Evolutionary conservation across 2,888 invertebrate species (phyloP), one percentile per base, ranked within the genome.

Genomic region (Spodoptera exigua): DNA sequence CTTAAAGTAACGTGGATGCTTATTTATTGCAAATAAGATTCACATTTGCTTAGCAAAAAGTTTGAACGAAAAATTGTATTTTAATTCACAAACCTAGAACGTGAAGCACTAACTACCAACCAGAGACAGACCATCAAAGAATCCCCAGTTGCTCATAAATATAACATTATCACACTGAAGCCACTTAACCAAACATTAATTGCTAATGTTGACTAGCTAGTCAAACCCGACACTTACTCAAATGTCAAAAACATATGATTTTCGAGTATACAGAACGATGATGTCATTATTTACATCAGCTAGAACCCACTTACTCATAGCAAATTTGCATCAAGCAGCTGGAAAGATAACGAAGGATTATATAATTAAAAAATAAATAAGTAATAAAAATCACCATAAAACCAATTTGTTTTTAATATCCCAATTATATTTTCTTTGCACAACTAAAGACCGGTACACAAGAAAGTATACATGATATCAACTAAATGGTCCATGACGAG

Each of bases 401-500:
- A 18, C 10, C 14, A 44, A 44, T 44, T 27, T 27, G 12, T 14
- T 10, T 11, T 21, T 2, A 3, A 35, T 34, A 17, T 41, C 17
- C 34, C 21, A 18, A 49, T 51, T 54, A 54, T 55, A 68, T 58
- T 57, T 45, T 55, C 41, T 63, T 47, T 39, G 41, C 37, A 59
- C 54, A 61, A 61, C 61, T 61, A 66, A 59, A 66, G 58, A 61
- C 66, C 61, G 70, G 70, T 75, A 76, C 48, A 48, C 61, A 54
- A 54, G 41, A 60, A 69, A 51, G 49, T 68, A 53, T 58, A 43
- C 48, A 46, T 44, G 52, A 52, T 61, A 77, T 60, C 60, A 62
- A 61, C 45, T 73, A 83, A 85, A 84, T 86, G 80, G 82, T 81
- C 81, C 80, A 82, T 74, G 70, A 71, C 82, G 61, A 71, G 74